These are phyloP conservation scores for Chaetodon auriga DNA, from an alignment of 2,113 vertebrate species.

Conservation along the genomic window DNA sequence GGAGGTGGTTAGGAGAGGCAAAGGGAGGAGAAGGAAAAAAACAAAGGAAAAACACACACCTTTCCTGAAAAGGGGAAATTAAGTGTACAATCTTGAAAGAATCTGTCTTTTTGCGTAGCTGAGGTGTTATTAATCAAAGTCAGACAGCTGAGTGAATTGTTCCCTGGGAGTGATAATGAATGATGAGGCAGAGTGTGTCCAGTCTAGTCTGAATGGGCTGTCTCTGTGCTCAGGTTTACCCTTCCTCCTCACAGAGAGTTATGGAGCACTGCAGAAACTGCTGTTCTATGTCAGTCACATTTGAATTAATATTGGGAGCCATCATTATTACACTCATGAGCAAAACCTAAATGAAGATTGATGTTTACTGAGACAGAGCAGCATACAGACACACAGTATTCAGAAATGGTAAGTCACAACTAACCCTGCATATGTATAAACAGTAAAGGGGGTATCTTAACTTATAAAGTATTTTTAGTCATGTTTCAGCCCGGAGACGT, in stretches of 20 bases:
- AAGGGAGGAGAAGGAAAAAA: neutral
- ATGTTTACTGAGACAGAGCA: conserved; percentile 16
- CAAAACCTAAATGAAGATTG: conserved; percentile 11
- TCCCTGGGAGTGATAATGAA: conserved; percentile 58
- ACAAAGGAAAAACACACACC: neutral
- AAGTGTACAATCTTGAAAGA: conserved; percentile 54
- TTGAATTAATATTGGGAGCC: conserved; percentile 9
- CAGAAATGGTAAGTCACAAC: neutral
- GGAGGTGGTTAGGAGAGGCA: conserved; percentile 1
- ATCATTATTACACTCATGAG: conserved; percentile 17
- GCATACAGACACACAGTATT: neutral
- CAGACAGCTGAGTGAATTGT: conserved; percentile 43
- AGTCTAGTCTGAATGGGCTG: conserved; percentile 44
- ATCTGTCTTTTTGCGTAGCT: conserved; percentile 18
- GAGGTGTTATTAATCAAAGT: conserved; percentile 53
- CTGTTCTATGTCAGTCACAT: neutral
- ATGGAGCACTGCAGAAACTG: conserved; percentile 24
- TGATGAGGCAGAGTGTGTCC: conserved; percentile 44
- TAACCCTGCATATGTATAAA: neutral
- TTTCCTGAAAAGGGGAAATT: conserved; percentile 29
- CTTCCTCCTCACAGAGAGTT: neutral
- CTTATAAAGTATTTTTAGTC: neutral
- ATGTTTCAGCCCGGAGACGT: neutral
- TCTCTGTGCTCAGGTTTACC: conserved; percentile 23
- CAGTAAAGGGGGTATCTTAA: neutral